Evolutionary conservation across 2,113 vertebrate genomes (phyloP), one percentile per base, ranked within the genome.

Genomic region (Takifugu bimaculatus): DNA sequence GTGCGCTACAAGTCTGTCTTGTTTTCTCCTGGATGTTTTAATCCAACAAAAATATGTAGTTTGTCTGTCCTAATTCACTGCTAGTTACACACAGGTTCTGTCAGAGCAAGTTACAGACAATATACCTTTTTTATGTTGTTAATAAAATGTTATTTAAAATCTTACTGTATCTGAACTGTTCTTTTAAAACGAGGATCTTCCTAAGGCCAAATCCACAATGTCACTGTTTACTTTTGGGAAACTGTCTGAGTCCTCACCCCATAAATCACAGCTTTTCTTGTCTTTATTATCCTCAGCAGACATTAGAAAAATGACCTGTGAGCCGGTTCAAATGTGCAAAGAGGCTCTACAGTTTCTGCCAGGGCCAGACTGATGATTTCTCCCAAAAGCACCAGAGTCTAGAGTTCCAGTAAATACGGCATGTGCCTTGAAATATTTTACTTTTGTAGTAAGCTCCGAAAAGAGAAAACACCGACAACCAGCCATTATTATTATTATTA

Each of bases 201-300:
- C 20, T 20, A 20, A 20, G 20, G 78, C 72, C 76, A 77, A 64
- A 67, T 50, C 13, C 11, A 64, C 77, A 57, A 81, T 63, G 58
- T 83, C 80, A 78, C 42, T 3, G 3, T 48, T 58, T 59, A 45
- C 53, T 62, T 60, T 59, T 49, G 56, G 60, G 63, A 62, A 63
- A 54, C 25, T 1, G 4, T 13, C 39, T 1, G 26, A 60, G 56
- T 26, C 25, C 59, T 74, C 70, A 35, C 48, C 32, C 0, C 14
- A 74, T 53, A 65, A 68, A 61, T 68, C 25, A 6, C 47, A 58
- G 63, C 68, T 70, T 59, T 63, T 58, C 42, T 20, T 61, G 74
- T 63, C 47, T 71, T 78, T 75, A 77, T 72, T 77, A 75, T 78
- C 56, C 73, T 73, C 58, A 35, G 75, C 52, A 63, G 70, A 62